Evolutionary conservation across 2,113 vertebrate species (phyloP).

Genomic region (Hippocampus mohnikei): DNA sequence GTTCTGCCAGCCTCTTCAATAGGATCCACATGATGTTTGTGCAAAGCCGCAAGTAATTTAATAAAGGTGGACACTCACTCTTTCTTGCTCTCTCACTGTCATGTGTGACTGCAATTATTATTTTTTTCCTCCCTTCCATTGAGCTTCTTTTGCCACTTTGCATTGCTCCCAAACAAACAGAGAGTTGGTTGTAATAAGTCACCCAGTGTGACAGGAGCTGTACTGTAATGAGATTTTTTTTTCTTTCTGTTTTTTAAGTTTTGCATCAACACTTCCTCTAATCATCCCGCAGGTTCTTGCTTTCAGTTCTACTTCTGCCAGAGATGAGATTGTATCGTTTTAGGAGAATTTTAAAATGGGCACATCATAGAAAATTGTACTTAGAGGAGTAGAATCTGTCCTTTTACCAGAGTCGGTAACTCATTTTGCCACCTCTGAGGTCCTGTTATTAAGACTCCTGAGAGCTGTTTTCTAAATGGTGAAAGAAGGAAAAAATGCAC

Average conservation of each 20-base stretch:
- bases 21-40: constrained; percentile 58
- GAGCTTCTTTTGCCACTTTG: neutral
- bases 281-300: neutral
- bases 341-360: neutral
- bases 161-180: neutral
- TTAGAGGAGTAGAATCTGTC: neutral
- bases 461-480: neutral
- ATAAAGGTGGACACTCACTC: constrained; percentile 28
- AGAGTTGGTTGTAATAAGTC: neutral
- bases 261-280: neutral
- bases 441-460: neutral
- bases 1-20: constrained; percentile 17
- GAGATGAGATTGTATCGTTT: neutral
- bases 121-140: constrained; percentile 7
- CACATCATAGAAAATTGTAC: neutral
- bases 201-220: neutral
- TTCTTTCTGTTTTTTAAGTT: neutral
- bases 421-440: neutral
- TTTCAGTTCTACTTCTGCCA: neutral
- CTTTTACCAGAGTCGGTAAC: too few relatives aligned
- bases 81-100: neutral
- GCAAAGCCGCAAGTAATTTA: constrained; percentile 39
- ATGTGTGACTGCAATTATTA: neutral
- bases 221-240: neutral
- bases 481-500: neutral